These are phyloP conservation scores for Ernsta delagoae DNA, from an alignment of 2,888 invertebrate species.

Conservation along the genomic window DNA sequence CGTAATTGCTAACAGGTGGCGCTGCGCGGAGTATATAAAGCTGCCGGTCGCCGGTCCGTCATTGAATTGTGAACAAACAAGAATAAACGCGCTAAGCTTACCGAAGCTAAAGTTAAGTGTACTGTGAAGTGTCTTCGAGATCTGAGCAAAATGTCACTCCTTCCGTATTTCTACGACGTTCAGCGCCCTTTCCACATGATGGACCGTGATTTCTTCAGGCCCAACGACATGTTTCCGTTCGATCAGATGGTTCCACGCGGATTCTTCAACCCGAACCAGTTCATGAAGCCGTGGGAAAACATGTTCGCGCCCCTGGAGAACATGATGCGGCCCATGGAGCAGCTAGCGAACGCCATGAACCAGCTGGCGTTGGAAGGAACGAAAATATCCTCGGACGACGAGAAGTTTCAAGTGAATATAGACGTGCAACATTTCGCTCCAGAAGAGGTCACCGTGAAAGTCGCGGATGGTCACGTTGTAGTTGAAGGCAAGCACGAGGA, in stretches of 20 bases:
- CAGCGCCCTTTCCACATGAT: constrained; percentile 65
- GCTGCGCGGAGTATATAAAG: constrained; percentile 54
- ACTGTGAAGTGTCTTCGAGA: constrained; percentile 5
- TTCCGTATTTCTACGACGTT: constrained; percentile 62
- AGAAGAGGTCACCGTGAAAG: constrained; percentile 90
- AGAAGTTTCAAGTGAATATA: constrained; percentile 87
- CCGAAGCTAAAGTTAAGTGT: constrained; percentile 36
- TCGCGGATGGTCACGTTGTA: constrained; percentile 87
- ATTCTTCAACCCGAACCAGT: constrained; percentile 40
- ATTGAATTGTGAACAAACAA: background rate
- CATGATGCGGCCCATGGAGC: constrained; percentile 61
- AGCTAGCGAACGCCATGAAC: constrained; percentile 61
- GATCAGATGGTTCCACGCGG: constrained; percentile 49
- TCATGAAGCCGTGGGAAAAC: constrained; percentile 51
- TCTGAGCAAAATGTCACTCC: constrained; percentile 59
- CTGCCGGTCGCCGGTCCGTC: constrained; percentile 36
- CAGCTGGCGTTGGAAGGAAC: constrained; percentile 73
- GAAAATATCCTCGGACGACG: constrained; percentile 75
- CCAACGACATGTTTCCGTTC: constrained; percentile 37
- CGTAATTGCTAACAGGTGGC: constrained; percentile 51
- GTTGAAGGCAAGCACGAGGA: constrained; percentile 92
- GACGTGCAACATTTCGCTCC: constrained; percentile 92
- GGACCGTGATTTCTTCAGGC: constrained; percentile 66
- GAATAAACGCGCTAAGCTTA: constrained; percentile 12
- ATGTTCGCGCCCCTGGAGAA: constrained; percentile 52